These are phyloP conservation scores for Rhizomys pruinosus DNA, from an alignment of 2,113 vertebrate species.

Conservation along the genomic window DNA sequence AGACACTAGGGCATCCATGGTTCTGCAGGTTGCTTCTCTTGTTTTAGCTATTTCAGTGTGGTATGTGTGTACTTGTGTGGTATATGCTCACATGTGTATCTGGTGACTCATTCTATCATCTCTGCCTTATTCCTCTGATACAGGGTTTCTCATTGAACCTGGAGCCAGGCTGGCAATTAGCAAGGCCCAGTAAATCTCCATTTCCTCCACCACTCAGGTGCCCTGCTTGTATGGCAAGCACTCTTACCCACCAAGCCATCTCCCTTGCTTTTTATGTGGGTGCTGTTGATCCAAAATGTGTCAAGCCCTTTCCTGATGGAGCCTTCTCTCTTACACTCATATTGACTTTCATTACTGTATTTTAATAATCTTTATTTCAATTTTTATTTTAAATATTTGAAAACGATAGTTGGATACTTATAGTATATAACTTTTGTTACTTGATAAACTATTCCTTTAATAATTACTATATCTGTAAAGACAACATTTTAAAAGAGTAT, in stretches of 20 bases:
- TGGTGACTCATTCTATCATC: too few relatives aligned
- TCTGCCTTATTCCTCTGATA: not conserved
- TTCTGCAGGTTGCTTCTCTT: not conserved
- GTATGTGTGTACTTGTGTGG: not conserved
- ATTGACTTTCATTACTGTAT: not conserved
- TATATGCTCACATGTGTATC: not conserved
- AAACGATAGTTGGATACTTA: not conserved
- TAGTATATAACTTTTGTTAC: not conserved
- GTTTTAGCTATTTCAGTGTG: not conserved
- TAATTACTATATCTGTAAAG: not conserved
- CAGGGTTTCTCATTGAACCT: not conserved
- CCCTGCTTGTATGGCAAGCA: too few relatives aligned
- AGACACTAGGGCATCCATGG: not conserved
- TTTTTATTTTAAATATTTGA: conserved; percentile 22
- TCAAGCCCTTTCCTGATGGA: not conserved
- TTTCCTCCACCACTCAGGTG: too few relatives aligned
- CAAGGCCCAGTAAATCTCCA: not conserved
- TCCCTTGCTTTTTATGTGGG: too few relatives aligned
- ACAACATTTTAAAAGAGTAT: not conserved
- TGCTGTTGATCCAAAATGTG: not conserved
- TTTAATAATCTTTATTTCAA: not conserved
- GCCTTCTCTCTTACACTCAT: fast-evolving
- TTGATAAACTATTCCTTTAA: not conserved
- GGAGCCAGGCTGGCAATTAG: not conserved
- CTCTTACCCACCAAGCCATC: not conserved